Evolutionary conservation across 2,113 vertebrate species (phyloP), one percentile per base, ranked within the genome.

Genomic region (Hemiprocne comata): DNA sequence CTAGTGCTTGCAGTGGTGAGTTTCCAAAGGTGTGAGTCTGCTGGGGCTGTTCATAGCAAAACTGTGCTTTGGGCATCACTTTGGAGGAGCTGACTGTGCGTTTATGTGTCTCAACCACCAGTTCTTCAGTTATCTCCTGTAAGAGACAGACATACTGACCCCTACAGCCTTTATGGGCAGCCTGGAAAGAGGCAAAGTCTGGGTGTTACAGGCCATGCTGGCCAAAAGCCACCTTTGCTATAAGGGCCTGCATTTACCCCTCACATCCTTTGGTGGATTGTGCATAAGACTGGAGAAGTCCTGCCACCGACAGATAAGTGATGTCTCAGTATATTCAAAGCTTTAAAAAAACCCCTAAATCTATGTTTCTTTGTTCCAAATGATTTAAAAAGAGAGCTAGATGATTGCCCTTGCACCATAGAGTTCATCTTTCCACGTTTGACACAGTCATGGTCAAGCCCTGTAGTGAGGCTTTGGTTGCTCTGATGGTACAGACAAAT

Each of bases 11-110:
- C 15, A 29, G 85, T 40, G 29, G 21, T 3, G 31, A 28, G 33
- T n/a, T 19, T 40, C 51, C 28, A 46, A 40, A 48, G 38, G 38
- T 3, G 13, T 0, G 5, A 20, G 25, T 33, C 76, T 84, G 65
- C 55, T 54, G 29, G 48, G 53, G 17, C 70, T 66, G 2, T 31
- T 92, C 38, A n/a, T 44, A 57, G 83, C 48, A 72, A 23, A 76
- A 19, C 14, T 20, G 18, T 18, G 46, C 61, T 78, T 46, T 50
- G 46, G 33, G 8, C 28, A 33, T 36, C 48, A 6, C 57, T 48
- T 70, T 0, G 1, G 29, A 83, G 28, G 60, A 64, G 72, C 0
- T 77, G 42, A 28, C 53, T 0, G 0, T 7, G 8, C 0, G 0
- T 7, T 19, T 60, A 20, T 9, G 5, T 2, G 26, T 55, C 75